Evolutionary conservation across 1,140 invertebrate species (phyloP), one percentile per base, ranked within the genome.

Genomic region (Listronotus bonariensis): DNA sequence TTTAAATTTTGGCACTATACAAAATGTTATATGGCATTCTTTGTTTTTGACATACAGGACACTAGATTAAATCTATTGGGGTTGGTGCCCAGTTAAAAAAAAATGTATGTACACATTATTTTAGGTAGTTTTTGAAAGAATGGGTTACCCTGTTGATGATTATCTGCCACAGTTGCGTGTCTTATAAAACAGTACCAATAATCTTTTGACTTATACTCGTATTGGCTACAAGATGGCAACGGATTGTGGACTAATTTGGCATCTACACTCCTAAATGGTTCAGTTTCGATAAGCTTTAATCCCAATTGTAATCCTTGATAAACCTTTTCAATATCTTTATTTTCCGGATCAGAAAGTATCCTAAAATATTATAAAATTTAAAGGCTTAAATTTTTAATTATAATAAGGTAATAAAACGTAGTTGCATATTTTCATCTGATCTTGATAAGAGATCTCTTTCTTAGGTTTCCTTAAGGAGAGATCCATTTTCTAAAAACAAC

Each of bases 301-400:
- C 59, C 66, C 36, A 66, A 55, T 20, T 64, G 48, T 11, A 73
- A 53, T 10, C 67, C 69, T 32, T 69, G 68, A 10, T 74, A 36
- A 15, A 75, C 34, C 7, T 69, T 73, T 20, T 65, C 42, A 7
- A 74, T 41, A 65, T 75, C 74, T 32, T 67, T 0, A 88, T 83
- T 79, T 18, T 77, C 77, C 6, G 71, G 72, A 65, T 85, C 80
- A 0, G 79, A 80, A 9, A 89, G 80, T 20, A 34, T 26, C 20
- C 56, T 58, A 34, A 48, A 59, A 49, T 51, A 48, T 48, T 48
- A 18, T 48, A 48, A n/a, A 46, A 9, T 46, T 46, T 8, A 9
- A 8, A 46, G 7, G 43, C 14, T 46, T 8, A 14, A 46, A 46
- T 18, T 46, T 8, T 14, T 14, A 7, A 8, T 14, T 46, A 46